Conservation (phyloP, 2,888 invertebrate genomes). For the Griposia aprilina region DNA sequence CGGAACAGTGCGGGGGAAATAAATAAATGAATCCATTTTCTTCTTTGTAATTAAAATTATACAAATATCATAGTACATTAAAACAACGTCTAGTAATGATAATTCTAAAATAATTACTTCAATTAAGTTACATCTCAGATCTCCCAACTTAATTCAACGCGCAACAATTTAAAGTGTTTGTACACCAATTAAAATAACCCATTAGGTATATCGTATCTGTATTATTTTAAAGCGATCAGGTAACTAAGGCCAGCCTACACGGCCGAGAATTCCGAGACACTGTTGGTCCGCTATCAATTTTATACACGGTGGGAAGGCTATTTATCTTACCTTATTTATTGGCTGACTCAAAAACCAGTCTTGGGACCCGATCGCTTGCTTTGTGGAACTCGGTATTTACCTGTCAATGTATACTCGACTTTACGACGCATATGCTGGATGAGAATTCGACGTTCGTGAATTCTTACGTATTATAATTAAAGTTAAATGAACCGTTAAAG, state of each 20-base stretch:
- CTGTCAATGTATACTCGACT: constrained; percentile 77
- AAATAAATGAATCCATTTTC: background rate
- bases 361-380: constrained; percentile 81
- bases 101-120: constrained; percentile 33
- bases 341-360: constrained; percentile 88
- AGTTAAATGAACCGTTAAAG: constrained; percentile 77
- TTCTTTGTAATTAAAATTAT: constrained; percentile 10
- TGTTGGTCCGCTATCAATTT: constrained; percentile 89
- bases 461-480: constrained; percentile 72
- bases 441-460: constrained; percentile 69
- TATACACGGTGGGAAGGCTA: constrained; percentile 88
- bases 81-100: constrained; percentile 29
- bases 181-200: constrained; percentile 77
- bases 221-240: constrained; percentile 75
- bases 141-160: constrained; percentile 47
- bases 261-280: constrained; percentile 81
- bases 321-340: constrained; percentile 90
- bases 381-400: constrained; percentile 80
- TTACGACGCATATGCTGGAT: constrained; percentile 72
- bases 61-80: background rate
- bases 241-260: constrained; percentile 80
- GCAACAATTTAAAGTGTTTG: constrained; percentile 63
- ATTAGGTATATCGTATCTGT: constrained; percentile 78
- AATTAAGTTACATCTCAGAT: constrained; percentile 51
- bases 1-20: background rate